phyloP scores from a whole-genome alignment of 2,797 vertebrate species.

The Synaphobranchus kaupii region DNA sequence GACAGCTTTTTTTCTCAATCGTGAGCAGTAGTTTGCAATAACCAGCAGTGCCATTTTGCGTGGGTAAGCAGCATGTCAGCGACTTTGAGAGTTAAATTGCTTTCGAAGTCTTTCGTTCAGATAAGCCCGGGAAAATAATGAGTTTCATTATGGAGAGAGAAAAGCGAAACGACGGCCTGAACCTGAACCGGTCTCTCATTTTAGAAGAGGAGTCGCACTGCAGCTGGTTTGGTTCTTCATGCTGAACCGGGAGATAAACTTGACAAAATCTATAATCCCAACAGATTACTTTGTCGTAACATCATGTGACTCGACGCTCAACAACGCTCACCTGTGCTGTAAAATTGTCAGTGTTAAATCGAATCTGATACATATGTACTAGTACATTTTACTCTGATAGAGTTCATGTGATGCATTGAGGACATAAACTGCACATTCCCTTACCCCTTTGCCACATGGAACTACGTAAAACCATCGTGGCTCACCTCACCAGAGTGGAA shows the following conservation, averaged over 20 bases:
- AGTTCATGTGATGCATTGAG: too few relatives aligned
- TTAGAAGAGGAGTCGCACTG: background rate
- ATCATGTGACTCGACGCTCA: background rate
- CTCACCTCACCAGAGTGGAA: slow-evolving; percentile 31
- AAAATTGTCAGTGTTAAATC: background rate
- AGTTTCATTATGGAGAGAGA: slow-evolving; percentile 25
- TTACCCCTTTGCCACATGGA: background rate
- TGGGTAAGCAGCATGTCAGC: slow-evolving; percentile 16
- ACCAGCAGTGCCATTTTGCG: slow-evolving; percentile 24
- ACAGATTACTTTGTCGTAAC: background rate
- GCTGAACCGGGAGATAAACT: background rate
- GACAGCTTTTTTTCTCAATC: background rate
- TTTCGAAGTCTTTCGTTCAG: slow-evolving; percentile 12
- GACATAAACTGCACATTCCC: background rate
- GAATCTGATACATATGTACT: background rate
- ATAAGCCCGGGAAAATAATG: slow-evolving; percentile 35
- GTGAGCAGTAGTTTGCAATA: background rate
- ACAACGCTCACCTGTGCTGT: background rate
- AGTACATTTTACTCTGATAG: too few relatives aligned
- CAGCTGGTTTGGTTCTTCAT: background rate
- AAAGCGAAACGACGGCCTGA: background rate
- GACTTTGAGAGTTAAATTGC: slow-evolving; percentile 23
- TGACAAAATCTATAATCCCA: background rate
- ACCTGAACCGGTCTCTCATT: background rate
- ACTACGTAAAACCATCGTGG: background rate